Evolutionary conservation across 1,140 invertebrate genomes (phyloP), one percentile per base, ranked within the genome.

Genomic region (Gryllus bimaculatus): DNA sequence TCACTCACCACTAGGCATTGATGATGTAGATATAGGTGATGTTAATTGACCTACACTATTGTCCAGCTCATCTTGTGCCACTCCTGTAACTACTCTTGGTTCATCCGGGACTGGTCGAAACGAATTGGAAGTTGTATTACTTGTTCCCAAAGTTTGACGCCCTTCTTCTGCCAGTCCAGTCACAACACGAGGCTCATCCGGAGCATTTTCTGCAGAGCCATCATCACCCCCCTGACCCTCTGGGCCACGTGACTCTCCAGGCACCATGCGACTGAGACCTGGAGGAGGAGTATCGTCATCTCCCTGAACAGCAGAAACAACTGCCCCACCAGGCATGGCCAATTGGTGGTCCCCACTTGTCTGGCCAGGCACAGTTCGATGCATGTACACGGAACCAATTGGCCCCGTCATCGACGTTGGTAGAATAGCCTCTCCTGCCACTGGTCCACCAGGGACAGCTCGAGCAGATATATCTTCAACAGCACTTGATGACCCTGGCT

Each of bases 191-290:
- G 54, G 54, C 18, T 66, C 54, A 66, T 66, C 54, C 2, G 18
- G 54, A 10, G 54, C 54, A 66, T 66, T 66, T 66, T 66, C 54
- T 13, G 18, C 18, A 7, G 47, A 20, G 12, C 47, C 73, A 75
- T n/a, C 78, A 74, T 47, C 8, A 48, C 75, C 48, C 48, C 80
- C 79, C 20, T 54, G 79, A 47, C 79, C 75, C 80, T 86, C 85
- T 15, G 85, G 85, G 2, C 84, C 85, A 80, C 85, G 85, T 1
- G 85, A 85, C 81, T 79, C 79, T n/a, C 79, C 79, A 82, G 83
- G 84, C 82, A 83, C 87, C 85, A 85, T 88, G 85, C 82, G 86
- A 82, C 85, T 86, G 83, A 85, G 82, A 48, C 83, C 84, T 5
- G 84, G 85, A 48, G 86, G 84, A 47, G 84, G 82, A 39, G 49